Base-by-base conservation (phyloP, 2,797 vertebrate species). In the Helicolenus hilgendorfi region DNA sequence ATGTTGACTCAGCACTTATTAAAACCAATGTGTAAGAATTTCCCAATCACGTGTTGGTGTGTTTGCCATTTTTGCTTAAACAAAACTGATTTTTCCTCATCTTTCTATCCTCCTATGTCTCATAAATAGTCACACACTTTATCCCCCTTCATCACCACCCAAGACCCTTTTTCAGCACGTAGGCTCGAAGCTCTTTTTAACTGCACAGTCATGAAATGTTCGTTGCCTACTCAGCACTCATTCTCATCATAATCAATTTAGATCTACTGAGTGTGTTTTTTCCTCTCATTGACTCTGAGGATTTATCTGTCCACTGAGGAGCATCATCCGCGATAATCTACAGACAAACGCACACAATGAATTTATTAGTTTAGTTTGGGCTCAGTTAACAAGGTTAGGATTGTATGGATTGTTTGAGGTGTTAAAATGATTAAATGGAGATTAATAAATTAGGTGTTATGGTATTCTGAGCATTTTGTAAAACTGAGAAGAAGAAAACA, bases 191-290 rank as follows among this genome's bases (percentile, higher is more conserved):
- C 83, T 83, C 82, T 92, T 89, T 87, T 73, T 84, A 95, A 91
- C 84, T 93, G 95, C 92, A 77, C 79, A 70, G 91, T 94, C 94
- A 89, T 95, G 89, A 96, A 92, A 90, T 90, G 83, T 84, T 84
- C 64, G 81, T 83, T 92, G 90, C 88, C 29, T 72, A 70, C 85
- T 96, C 95, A 96, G 96, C 96, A 95, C 85, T 94, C 83, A 81
- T 91, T 85, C 69, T 77, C 71, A 84, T 91, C 83, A 91, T 90
- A 89, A 95, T 96, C 95, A 95, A 93, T 96, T 89, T 70, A 86
- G 73, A 92, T 88, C 65, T 84, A 67, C 90, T 93, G 87, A 89
- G 85, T 87, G 77, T 78, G 26, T 79, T 41, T 79, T 85, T 84
- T 81, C 68, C 70, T 67, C 56, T 86, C 36, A 74, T 85, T 83